Percentiles rank a stretch among this genome's conserved stretches.
Conservation (phyloP, 2,888 invertebrate genomes). For the Machimus rusticus region DNA sequence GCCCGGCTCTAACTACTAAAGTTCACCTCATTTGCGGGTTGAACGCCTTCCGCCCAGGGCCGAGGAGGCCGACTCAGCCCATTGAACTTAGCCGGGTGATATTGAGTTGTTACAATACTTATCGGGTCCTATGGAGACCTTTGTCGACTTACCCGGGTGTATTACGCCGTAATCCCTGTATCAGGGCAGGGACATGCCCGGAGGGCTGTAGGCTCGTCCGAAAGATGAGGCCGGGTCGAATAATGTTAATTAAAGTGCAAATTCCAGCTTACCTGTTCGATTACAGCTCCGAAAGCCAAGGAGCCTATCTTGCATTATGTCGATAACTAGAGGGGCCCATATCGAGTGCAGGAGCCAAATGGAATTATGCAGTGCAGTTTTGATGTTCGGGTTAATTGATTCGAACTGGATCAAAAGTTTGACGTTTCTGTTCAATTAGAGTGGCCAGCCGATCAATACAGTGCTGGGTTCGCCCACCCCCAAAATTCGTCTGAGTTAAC, state of each 20-base stretch:
- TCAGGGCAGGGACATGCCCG: background rate
- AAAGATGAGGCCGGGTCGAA: background rate
- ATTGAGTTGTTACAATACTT: slow-evolving; percentile 8
- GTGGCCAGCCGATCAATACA: background rate
- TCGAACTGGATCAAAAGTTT: slow-evolving; percentile 9
- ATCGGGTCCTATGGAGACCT: background rate
- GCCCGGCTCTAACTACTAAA: background rate
- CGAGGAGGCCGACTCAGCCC: background rate
- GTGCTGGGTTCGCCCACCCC: background rate
- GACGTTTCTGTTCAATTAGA: background rate
- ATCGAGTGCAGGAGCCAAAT: slow-evolving; percentile 9
- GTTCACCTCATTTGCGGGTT: background rate
- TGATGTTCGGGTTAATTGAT: slow-evolving; percentile 6
- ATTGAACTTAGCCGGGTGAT: background rate
- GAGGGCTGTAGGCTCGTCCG: background rate
- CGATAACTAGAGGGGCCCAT: background rate
- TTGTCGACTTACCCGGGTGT: background rate
- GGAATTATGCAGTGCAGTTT: background rate
- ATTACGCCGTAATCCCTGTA: background rate
- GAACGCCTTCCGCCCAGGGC: background rate
- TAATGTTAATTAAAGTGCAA: slow-evolving; percentile 45
- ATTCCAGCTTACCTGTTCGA: slow-evolving; percentile 39
- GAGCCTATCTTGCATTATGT: slow-evolving; percentile 3
- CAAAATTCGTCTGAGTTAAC: background rate
- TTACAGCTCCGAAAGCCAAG: slow-evolving; percentile 26